phyloP scores from a whole-genome alignment of 2,888 invertebrate species.

The Tigriopus californicus region DNA sequence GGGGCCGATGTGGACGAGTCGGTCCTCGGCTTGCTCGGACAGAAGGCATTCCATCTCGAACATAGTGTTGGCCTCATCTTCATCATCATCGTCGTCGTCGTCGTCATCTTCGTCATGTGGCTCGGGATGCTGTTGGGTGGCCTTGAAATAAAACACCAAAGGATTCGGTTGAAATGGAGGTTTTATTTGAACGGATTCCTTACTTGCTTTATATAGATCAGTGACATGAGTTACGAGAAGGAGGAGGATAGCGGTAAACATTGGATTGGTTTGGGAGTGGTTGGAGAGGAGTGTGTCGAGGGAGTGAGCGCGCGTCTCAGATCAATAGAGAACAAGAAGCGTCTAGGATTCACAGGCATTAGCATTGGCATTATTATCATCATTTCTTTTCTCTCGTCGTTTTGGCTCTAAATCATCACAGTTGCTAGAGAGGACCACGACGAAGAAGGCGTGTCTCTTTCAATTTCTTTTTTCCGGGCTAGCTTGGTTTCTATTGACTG shows the following conservation, averaged over 20 bases:
- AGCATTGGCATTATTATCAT: no score
- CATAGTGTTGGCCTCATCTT: slow-evolving; percentile 1
- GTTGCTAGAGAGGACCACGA: neutral
- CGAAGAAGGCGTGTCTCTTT: neutral
- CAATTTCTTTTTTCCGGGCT: neutral
- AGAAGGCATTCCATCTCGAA: neutral
- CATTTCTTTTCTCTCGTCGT: no score
- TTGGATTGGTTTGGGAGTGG: no score
- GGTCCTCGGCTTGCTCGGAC: neutral
- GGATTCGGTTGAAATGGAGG: neutral
- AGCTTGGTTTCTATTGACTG: neutral
- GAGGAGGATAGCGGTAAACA: no score
- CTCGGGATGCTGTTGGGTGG: neutral
- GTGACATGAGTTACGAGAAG: neutral
- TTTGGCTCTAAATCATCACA: no score
- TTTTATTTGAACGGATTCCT: neutral
- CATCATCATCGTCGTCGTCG: neutral
- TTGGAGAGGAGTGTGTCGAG: no score
- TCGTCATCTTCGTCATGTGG: neutral
- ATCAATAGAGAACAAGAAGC: no score
- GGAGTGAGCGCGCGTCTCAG: no score
- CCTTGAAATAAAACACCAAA: neutral
- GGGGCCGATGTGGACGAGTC: slow-evolving; percentile 16
- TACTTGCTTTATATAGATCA: neutral
- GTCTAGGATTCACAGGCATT: no score